Conservation (phyloP, 2,888 invertebrate species). For the Zaprionus bogoriensis region DNA sequence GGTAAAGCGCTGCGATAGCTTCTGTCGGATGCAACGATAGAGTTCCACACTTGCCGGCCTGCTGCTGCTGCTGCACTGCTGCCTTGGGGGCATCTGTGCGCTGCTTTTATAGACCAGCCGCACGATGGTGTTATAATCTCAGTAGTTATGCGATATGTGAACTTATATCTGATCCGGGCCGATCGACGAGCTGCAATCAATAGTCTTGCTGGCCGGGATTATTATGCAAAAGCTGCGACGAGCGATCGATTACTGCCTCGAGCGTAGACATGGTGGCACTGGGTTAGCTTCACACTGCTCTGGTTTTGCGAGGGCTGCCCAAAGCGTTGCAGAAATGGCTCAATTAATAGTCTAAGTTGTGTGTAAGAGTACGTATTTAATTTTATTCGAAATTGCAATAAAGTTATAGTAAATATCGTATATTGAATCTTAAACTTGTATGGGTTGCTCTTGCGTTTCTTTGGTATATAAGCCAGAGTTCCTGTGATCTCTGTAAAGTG, state of each 20-base stretch:
- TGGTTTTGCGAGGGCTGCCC: slow-evolving; percentile 42
- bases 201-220: slow-evolving; percentile 45
- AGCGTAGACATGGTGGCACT: slow-evolving; percentile 19
- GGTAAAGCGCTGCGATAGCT: slow-evolving; percentile 1
- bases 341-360: too few species aligned
- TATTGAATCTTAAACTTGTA: slow-evolving; percentile 13
- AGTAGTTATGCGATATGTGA: slow-evolving; percentile 38
- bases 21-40: slow-evolving; percentile 34
- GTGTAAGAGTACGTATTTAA: slow-evolving; percentile 28
- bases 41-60: slow-evolving; percentile 38
- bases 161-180: slow-evolving; percentile 56
- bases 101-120: slow-evolving; percentile 40
- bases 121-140: slow-evolving; percentile 15
- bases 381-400: slow-evolving; percentile 48
- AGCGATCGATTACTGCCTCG: slow-evolving; percentile 46
- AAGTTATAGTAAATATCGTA: slow-evolving; percentile 28
- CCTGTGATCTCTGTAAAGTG: slow-evolving; percentile 50
- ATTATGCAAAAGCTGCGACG: slow-evolving; percentile 63
- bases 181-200: slow-evolving; percentile 50
- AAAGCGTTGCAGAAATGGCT: too few species aligned
- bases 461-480: slow-evolving; percentile 34
- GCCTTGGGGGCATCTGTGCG: not conserved
- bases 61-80: slow-evolving; percentile 35
- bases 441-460: slow-evolving; percentile 22
- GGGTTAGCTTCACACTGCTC: slow-evolving; percentile 57